Evolutionary conservation across 2,888 invertebrate species (phyloP).

Genomic region (Tinea semifulvella): DNA sequence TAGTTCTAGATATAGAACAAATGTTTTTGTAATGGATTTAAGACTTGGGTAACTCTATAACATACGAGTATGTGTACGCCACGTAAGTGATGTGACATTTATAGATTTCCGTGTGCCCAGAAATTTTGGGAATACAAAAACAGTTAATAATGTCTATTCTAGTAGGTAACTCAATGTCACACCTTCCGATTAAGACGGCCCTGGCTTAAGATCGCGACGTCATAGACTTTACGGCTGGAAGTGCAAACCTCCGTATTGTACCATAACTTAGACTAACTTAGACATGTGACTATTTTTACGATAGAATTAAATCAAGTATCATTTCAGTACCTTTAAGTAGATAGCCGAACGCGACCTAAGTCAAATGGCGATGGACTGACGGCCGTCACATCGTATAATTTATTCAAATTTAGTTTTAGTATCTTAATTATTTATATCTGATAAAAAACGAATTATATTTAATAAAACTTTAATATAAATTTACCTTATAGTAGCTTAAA

Average conservation of each 20-base stretch:
- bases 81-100: no score
- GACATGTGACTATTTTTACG: slow-evolving; percentile 39
- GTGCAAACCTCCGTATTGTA: slow-evolving; percentile 60
- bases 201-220: slow-evolving; percentile 63
- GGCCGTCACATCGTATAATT: slow-evolving; percentile 66
- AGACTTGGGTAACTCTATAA: no score
- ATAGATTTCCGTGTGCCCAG: no score
- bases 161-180: no score
- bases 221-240: slow-evolving; percentile 61
- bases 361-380: slow-evolving; percentile 63
- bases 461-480: slow-evolving; percentile 51
- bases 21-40: no score
- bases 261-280: slow-evolving; percentile 54
- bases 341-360: slow-evolving; percentile 65
- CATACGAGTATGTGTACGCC: no score
- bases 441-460: slow-evolving; percentile 50
- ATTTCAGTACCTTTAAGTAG: slow-evolving; percentile 64
- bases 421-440: slow-evolving; percentile 55
- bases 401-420: slow-evolving; percentile 57
- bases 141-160: no score
- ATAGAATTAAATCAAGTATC: slow-evolving; percentile 56
- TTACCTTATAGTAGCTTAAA: slow-evolving; percentile 42
- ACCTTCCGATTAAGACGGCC: no score
- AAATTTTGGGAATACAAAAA: no score
- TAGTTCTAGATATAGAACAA: no score